Base-by-base conservation (phyloP, 2,113 vertebrate species). In the Indicator indicator region DNA sequence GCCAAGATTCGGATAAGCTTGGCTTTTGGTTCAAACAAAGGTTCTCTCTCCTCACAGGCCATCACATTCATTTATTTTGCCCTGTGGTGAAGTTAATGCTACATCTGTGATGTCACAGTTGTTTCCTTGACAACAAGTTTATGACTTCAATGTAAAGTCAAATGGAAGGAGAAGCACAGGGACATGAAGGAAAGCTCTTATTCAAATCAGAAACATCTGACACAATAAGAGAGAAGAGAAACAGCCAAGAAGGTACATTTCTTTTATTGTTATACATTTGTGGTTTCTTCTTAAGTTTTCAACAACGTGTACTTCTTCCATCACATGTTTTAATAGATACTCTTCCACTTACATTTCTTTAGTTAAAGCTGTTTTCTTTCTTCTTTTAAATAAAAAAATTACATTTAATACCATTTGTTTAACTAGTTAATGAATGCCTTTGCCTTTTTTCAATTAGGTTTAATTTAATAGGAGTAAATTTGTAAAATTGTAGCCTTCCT, bases 401-500 rank as follows among this genome's bases (percentile, higher is more conserved):
- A 62, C 71, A 91, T 94, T 42, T 88, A 95, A 94, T 95, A 84
- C 65, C 2, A 1, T 94, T 96, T 71, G 44, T 92, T 96, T 95
- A 96, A 95, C 92, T 73, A 90, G 79, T 46, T 71, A 38, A 50
- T 91, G 60, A 88, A 75, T 95, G 79, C 46, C 69, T 92, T 89
- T 92, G 87, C 74, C 90, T 97, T 93, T 94, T 91, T 73, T 93
- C 89, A 96, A 95, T 96, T 87, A 94, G 93, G 78, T 92, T 93
- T 96, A 96, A 95, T 92, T 96, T 93, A 96, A 96, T 83, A 93
- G 86, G 74, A 95, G 93, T 90, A 92, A 93, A 93, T 89, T 86
- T 95, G 90, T 88, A 36, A 83, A 83, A 90, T 83, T 81, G 81
- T 72, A 94, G 75, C 90, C 82, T 40, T 90, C 90, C 33, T 82